Evolutionary conservation across 2,113 vertebrate genomes (phyloP).

Genomic region (Malaclemys terrapin): DNA sequence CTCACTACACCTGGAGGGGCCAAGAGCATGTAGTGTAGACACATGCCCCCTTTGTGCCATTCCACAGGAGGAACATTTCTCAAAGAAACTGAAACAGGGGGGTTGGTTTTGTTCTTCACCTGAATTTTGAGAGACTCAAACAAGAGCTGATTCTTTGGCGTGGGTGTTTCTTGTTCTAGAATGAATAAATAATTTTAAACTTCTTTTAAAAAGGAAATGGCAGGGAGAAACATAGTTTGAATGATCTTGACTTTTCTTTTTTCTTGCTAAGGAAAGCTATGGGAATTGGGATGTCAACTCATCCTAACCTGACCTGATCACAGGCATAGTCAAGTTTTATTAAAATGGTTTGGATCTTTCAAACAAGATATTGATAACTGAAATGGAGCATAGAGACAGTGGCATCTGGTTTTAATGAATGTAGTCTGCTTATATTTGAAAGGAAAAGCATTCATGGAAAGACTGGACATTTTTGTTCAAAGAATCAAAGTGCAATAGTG

Average conservation of each 20-base stretch:
- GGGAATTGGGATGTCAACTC: conserved; percentile 64
- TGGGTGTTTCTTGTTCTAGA: conserved; percentile 57
- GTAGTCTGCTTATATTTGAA: conserved; percentile 77
- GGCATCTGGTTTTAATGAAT: conserved; percentile 83
- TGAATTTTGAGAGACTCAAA: conserved; percentile 49
- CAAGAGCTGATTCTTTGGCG: conserved; percentile 25
- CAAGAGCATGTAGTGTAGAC: neutral
- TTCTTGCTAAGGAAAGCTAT: conserved; percentile 50
- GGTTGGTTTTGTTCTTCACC: conserved; percentile 52
- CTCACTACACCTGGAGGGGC: neutral
- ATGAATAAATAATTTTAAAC: conserved; percentile 56
- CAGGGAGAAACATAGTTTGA: conserved; percentile 11
- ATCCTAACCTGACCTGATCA: conserved; percentile 56
- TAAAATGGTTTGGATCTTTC: conserved; percentile 79
- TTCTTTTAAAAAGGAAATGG: conserved; percentile 32
- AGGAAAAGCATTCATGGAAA: conserved; percentile 76
- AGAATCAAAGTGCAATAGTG: conserved; percentile 74
- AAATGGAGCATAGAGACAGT: conserved; percentile 73
- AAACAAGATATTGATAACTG: conserved; percentile 79
- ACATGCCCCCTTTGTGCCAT: neutral
- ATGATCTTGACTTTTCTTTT: conserved; percentile 53
- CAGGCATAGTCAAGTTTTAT: conserved; percentile 64
- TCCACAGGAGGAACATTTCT: neutral
- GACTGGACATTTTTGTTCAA: conserved; percentile 76
- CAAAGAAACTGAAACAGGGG: neutral